A percentile compares a stretch with the other conserved stretches of the same genome.
Conservation (phyloP, 1,140 invertebrate species). For the Chrysomallon squamiferum region DNA sequence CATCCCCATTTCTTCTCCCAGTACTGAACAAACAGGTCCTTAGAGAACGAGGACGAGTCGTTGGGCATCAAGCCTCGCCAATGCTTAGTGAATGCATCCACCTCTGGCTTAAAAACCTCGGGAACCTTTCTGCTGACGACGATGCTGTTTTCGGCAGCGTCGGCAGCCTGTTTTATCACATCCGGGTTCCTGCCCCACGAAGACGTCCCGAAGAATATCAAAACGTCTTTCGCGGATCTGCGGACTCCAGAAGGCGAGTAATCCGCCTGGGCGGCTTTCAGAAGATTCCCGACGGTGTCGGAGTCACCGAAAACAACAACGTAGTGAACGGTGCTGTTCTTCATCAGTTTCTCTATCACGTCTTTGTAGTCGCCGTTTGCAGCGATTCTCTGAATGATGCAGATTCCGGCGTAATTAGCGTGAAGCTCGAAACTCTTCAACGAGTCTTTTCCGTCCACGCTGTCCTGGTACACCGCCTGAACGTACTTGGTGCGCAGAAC, state of each 20-base stretch:
- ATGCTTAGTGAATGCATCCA: constrained; percentile 21
- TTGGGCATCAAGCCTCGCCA: constrained; percentile 20
- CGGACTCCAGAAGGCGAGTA: too few species aligned
- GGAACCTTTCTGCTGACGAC: constrained; percentile 2
- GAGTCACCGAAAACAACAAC: constrained; percentile 20
- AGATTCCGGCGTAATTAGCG: constrained; percentile 22
- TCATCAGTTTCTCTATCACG: constrained; percentile 5
- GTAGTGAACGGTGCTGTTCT: constrained; percentile 3
- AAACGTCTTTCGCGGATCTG: neutral
- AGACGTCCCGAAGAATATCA: constrained; percentile 35
- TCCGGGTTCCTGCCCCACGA: constrained; percentile 22
- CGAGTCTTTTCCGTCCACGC: constrained; percentile 33
- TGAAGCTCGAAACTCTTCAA: constrained; percentile 29
- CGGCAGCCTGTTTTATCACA: constrained; percentile 12
- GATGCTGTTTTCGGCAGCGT: constrained; percentile 23
- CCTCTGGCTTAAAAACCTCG: neutral
- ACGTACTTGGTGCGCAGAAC: constrained; percentile 25
- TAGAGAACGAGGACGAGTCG: neutral
- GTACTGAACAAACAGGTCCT: constrained; percentile 31
- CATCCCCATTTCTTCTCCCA: constrained; percentile 43
- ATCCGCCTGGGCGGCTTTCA: neutral
- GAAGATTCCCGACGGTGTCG: constrained; percentile 4
- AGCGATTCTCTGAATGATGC: constrained; percentile 18
- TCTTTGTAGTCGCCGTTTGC: constrained; percentile 8
- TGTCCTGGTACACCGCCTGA: constrained; percentile 29